A percentile compares a stretch with the other conserved stretches of the same genome.
Conservation (phyloP, 2,113 vertebrate species). For the Regulus satrapa region DNA sequence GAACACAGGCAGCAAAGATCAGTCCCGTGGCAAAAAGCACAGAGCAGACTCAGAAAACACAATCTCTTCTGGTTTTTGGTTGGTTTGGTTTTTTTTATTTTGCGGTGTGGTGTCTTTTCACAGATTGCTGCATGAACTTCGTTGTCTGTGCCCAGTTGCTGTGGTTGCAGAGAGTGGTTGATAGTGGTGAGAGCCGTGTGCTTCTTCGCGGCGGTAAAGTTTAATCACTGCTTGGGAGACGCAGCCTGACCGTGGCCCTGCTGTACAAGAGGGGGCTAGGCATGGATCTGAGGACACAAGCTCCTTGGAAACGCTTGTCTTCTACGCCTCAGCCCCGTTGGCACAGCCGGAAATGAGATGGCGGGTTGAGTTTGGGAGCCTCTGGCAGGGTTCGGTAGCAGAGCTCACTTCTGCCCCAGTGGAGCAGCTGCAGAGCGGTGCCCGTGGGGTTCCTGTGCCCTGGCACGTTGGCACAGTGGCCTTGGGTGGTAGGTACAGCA, state of each 20-base stretch:
- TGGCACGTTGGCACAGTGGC: neutral
- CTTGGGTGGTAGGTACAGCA: rapidly evolving
- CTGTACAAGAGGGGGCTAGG: neutral
- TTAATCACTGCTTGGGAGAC: neutral
- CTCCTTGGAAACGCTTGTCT: neutral
- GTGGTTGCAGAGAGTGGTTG: neutral
- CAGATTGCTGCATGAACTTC: neutral
- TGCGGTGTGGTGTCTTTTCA: neutral
- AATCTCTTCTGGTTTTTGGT: neutral
- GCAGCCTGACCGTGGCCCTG: neutral
- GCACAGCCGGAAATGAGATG: neutral
- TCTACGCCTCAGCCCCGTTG: neutral
- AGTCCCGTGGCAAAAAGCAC: neutral
- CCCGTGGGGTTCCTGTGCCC: neutral
- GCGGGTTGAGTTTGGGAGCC: neutral
- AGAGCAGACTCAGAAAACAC: neutral
- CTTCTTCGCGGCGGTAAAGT: neutral
- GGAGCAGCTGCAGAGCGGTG: neutral
- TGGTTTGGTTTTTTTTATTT: neutral
- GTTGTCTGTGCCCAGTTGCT: neutral
- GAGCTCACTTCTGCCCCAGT: neutral
- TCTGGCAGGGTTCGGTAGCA: neutral
- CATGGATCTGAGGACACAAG: neutral
- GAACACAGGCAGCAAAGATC: neutral
- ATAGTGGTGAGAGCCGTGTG: neutral